Evolutionary conservation across 2,797 vertebrate genomes (phyloP).

Genomic region (Melanotaenia maccullochi): DNA sequence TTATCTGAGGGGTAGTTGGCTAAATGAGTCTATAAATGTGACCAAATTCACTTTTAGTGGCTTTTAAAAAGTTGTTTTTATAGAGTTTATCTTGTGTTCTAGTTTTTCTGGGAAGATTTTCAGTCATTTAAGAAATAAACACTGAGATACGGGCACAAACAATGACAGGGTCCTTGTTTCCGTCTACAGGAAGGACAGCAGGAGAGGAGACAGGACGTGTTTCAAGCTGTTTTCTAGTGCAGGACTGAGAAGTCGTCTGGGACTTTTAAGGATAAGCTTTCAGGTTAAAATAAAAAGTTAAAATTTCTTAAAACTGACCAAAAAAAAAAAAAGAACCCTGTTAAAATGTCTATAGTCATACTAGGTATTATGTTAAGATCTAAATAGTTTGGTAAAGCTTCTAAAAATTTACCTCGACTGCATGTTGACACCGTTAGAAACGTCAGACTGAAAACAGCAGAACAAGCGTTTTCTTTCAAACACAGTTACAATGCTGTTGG

Average conservation of each 20-base stretch:
- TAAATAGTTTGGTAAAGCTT: constrained; percentile 2
- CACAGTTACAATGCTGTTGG: constrained; percentile 4
- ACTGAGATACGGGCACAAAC: background rate
- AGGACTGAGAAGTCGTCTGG: background rate
- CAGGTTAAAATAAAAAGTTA: background rate
- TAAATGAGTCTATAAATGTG: background rate
- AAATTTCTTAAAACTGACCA: background rate
- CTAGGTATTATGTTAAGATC: background rate
- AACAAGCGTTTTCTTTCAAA: constrained; percentile 1
- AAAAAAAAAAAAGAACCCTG: background rate
- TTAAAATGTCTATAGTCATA: background rate
- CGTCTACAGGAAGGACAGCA: background rate
- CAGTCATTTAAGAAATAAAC: background rate
- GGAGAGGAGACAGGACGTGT: constrained; percentile 6
- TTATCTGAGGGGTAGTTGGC: background rate
- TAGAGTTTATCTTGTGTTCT: background rate
- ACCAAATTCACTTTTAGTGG: background rate
- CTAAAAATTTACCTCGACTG: background rate
- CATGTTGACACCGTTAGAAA: background rate
- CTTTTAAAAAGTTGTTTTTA: background rate
- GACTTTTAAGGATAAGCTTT: constrained; percentile 1
- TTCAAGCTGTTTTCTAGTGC: constrained; percentile 1
- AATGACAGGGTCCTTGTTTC: background rate
- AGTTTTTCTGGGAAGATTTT: background rate
- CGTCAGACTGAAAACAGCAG: background rate